These are phyloP conservation scores for Sebastes hopkinsi DNA, from an alignment of 2,797 vertebrate genomes.

Conservation along the genomic window DNA sequence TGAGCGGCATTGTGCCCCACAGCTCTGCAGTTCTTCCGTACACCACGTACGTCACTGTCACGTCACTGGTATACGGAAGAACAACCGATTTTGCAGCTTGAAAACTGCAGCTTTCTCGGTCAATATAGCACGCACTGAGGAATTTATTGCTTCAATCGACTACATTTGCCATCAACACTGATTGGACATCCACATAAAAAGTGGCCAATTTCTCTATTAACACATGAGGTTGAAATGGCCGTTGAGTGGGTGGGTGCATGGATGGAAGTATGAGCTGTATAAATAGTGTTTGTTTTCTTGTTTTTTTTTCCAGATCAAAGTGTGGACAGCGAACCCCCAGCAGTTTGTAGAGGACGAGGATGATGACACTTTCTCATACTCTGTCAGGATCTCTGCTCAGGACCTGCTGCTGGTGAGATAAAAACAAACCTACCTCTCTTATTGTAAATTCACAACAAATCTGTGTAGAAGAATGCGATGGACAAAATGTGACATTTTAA, in stretches of 20 bases:
- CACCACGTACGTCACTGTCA: no score
- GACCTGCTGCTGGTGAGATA: conserved; percentile 93
- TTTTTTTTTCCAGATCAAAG: conserved; percentile 87
- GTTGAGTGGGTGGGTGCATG: not conserved
- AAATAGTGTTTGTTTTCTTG: not conserved
- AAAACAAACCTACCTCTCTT: not conserved
- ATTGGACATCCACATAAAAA: no score
- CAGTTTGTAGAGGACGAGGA: conserved; percentile 99
- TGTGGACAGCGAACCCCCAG: conserved; percentile 97
- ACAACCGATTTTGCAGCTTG: no score
- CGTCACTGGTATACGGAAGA: no score
- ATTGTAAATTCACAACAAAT: not conserved
- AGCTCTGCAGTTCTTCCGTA: no score
- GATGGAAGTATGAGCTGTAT: not conserved
- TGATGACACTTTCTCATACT: conserved; percentile 98
- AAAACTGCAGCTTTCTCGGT: no score
- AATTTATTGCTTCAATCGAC: no score
- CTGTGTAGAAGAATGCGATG: not conserved
- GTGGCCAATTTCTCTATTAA: no score
- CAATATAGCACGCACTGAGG: no score
- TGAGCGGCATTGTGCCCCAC: no score
- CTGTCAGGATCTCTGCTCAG: conserved; percentile 96
- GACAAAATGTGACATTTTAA: not conserved
- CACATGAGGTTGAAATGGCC: no score
- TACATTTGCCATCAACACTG: no score